These are phyloP conservation scores for Chymomyza fuscimana DNA, from an alignment of 2,888 invertebrate species.

Conservation along the genomic window DNA sequence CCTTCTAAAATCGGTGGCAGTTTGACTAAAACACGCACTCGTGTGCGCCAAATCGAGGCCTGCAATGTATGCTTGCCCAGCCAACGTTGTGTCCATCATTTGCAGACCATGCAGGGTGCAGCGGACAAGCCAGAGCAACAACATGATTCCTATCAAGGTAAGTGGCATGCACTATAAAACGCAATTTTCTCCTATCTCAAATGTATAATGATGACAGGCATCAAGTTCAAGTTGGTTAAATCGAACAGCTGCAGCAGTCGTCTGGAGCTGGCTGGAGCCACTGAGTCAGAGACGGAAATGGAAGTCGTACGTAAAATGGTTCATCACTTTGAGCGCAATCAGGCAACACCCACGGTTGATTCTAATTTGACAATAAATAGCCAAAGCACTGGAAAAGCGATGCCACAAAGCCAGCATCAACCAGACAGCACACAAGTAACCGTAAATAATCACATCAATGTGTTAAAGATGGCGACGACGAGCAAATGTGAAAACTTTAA, in stretches of 20 bases:
- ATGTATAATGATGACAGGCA: slow-evolving; percentile 78
- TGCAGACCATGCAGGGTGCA: slow-evolving; percentile 34
- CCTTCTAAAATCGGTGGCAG: slow-evolving; percentile 53
- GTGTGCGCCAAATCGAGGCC: slow-evolving; percentile 73
- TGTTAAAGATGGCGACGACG: slow-evolving; percentile 31
- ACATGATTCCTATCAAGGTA: slow-evolving; percentile 64
- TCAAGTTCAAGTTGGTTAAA: slow-evolving; percentile 90
- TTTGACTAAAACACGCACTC: slow-evolving; percentile 75
- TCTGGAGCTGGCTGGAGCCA: slow-evolving; percentile 87
- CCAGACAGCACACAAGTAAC: slow-evolving; percentile 68
- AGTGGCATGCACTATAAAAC: slow-evolving; percentile 22
- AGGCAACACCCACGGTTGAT: slow-evolving; percentile 14
- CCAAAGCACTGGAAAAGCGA: slow-evolving; percentile 78
- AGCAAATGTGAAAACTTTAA: slow-evolving; percentile 39
- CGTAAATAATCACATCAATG: slow-evolving; percentile 80
- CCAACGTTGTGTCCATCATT: slow-evolving; percentile 53
- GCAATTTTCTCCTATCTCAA: slow-evolving; percentile 5
- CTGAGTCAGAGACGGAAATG: slow-evolving; percentile 44
- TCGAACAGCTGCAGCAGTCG: slow-evolving; percentile 93
- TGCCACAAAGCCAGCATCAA: slow-evolving; percentile 20
- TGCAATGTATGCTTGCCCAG: slow-evolving; percentile 79
- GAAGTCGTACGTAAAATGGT: slow-evolving; percentile 79
- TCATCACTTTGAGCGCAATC: slow-evolving; percentile 77
- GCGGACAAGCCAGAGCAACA: slow-evolving; percentile 30
- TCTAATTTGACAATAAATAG: slow-evolving; percentile 79